phyloP scores from a whole-genome alignment of 2,888 invertebrate species.

The Chrysomela aeneicollis region DNA sequence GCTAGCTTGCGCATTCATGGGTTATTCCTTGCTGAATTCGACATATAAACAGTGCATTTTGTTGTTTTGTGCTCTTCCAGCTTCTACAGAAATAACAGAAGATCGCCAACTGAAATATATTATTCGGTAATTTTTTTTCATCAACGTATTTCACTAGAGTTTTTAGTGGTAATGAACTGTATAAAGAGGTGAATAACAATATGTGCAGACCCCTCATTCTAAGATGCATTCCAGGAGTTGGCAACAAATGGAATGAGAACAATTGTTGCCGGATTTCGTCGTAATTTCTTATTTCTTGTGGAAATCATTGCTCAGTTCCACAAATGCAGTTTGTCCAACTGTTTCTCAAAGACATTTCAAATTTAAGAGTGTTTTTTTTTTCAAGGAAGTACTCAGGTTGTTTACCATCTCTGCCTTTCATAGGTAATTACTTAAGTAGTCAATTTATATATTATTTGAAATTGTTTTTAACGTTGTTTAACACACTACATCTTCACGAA shows the following conservation, averaged over 20 bases:
- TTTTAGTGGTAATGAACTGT: not conserved
- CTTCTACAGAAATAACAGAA: too few relatives aligned
- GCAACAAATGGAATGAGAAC: not conserved
- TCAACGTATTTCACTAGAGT: not conserved
- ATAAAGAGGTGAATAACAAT: not conserved
- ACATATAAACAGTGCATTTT: too few relatives aligned
- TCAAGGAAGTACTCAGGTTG: constrained; percentile 59
- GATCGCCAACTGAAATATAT: too few relatives aligned
- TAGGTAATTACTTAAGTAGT: constrained; percentile 43
- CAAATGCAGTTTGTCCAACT: not conserved
- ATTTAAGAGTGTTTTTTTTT: constrained; percentile 6
- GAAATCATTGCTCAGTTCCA: too few relatives aligned
- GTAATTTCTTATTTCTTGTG: too few relatives aligned
- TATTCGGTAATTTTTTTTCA: too few relatives aligned
- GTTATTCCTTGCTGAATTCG: too few relatives aligned
- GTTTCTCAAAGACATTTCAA: not conserved
- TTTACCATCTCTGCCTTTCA: constrained; percentile 59
- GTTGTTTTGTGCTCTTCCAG: too few relatives aligned
- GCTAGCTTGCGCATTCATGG: too few relatives aligned
- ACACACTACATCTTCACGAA: constrained; percentile 16
- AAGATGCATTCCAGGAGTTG: not conserved
- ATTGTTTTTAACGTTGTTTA: not conserved
- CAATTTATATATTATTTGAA: constrained; percentile 27
- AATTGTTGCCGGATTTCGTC: not conserved
- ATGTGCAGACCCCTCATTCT: not conserved